Base-by-base conservation (phyloP, 2,888 invertebrate genomes). In the Carpatolechia fugitivella region DNA sequence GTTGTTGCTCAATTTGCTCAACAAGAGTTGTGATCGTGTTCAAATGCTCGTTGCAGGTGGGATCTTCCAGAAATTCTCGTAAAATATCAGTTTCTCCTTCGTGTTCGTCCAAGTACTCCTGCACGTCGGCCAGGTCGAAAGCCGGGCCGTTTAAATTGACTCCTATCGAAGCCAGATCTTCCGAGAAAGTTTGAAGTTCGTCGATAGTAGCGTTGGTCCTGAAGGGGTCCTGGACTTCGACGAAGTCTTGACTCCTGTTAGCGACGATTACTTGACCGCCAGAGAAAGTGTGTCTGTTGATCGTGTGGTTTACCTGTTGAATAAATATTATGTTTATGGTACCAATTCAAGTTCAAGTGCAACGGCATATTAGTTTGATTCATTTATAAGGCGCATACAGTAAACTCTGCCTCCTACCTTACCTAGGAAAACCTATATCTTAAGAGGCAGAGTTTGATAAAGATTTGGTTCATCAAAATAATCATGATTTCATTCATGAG, bases 251-350 rank as follows among this genome's bases (percentile, higher is more conserved):
- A n/a, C 3, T 47, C 3, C 13, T 16, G 31, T 38, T 50, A 8
- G 50, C 83, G 0, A 85, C 80, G 1, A 79, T 72, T 0, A 88
- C 80, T 6, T 86, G 80, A 0, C 87, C 87, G 0, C 87, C 87
- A 0, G 84, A 77, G 5, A 87, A 63, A 0, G 78, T 80, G 14
- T 79, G 77, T 20, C 72, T 73, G 68, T 87, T 86, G 0, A 85
- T 66, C 59, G 44, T 44, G 10, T 83, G 78, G 46, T 59, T 76
- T 46, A 84, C 76, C 85, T 85, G 77, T 4, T 24, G 24, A 24
- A 24, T 4, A 24, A 24, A 24, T 4, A 6, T 24, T n/a, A n/a
- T n/a, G n/a, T n/a, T n/a, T n/a, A n/a, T n/a, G n/a, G n/a, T n/a
- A n/a, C n/a, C n/a, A n/a, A n/a, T n/a, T n/a, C n/a, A n/a, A n/a